Evolutionary conservation across 2,888 invertebrate genomes (phyloP).

Genomic region (Eledona agricola): DNA sequence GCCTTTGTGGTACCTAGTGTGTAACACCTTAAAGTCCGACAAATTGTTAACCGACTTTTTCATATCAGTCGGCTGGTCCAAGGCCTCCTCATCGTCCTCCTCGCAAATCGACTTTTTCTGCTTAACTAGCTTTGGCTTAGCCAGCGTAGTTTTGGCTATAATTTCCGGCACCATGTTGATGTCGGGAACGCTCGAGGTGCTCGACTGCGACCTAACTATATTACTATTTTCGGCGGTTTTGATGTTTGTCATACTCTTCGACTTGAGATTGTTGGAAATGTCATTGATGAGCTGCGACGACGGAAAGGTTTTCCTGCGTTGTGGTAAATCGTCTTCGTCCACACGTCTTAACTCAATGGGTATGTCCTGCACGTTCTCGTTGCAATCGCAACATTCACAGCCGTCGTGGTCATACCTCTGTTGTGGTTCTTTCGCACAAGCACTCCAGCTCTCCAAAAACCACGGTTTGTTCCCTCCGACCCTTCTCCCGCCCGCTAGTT

Average conservation of each 20-base stretch:
- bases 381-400: constrained; percentile 69
- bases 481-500: constrained; percentile 76
- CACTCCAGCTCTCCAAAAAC: constrained; percentile 84
- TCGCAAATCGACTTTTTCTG: constrained; percentile 87
- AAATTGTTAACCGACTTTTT: constrained; percentile 71
- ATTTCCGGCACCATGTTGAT: constrained; percentile 27
- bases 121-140: constrained; percentile 79
- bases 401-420: constrained; percentile 65
- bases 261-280: constrained; percentile 72
- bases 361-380: constrained; percentile 75
- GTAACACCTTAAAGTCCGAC: constrained; percentile 71
- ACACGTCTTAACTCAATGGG: constrained; percentile 88
- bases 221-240: constrained; percentile 77
- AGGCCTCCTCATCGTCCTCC: constrained; percentile 72
- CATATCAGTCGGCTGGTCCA: constrained; percentile 76
- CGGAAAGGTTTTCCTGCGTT: constrained; percentile 66
- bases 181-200: constrained; percentile 22
- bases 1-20: constrained; percentile 61
- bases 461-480: constrained; percentile 68
- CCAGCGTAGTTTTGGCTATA: constrained; percentile 45
- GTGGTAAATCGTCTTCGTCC: constrained; percentile 68
- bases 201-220: constrained; percentile 30
- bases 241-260: constrained; percentile 85
- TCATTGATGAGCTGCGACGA: constrained; percentile 62
- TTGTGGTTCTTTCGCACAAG: constrained; percentile 57